Evolutionary conservation across 1,140 invertebrate genomes (phyloP).

Genomic region (Polypedilum vanderplanki): DNA sequence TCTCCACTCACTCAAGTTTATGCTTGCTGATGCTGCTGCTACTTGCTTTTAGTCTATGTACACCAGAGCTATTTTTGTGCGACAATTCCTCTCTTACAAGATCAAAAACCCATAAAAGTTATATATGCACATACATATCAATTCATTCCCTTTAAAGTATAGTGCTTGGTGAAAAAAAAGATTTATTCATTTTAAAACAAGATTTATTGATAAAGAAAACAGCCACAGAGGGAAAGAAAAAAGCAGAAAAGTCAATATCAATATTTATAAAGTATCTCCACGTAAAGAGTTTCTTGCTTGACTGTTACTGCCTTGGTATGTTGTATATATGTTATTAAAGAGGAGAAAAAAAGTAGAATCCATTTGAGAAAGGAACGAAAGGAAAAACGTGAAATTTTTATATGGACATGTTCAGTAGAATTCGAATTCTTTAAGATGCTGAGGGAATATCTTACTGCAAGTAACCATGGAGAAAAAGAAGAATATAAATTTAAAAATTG

Average conservation of each 20-base stretch:
- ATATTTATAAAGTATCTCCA: slow-evolving; percentile 19
- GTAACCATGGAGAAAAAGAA: too few species aligned
- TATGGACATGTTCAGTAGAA: neutral
- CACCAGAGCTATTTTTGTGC: too few species aligned
- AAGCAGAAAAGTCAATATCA: slow-evolving; percentile 9
- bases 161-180: slow-evolving; percentile 10
- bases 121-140: neutral
- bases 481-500: too few species aligned
- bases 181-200: slow-evolving; percentile 15
- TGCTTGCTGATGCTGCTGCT: too few species aligned
- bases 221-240: neutral
- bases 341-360: neutral
- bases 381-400: slow-evolving; percentile 19
- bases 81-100: too few species aligned
- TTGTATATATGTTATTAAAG: neutral
- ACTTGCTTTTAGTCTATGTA: too few species aligned
- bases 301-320: neutral
- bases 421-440: neutral
- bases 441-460: too few species aligned
- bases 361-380: slow-evolving; percentile 4
- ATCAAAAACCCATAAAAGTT: too few species aligned
- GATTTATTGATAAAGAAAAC: slow-evolving; percentile 3
- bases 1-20: neutral
- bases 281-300: neutral
- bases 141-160: slow-evolving; percentile 6